Evolutionary conservation across 2,797 vertebrate species (phyloP).

Genomic region (Moxostoma hubbsi): DNA sequence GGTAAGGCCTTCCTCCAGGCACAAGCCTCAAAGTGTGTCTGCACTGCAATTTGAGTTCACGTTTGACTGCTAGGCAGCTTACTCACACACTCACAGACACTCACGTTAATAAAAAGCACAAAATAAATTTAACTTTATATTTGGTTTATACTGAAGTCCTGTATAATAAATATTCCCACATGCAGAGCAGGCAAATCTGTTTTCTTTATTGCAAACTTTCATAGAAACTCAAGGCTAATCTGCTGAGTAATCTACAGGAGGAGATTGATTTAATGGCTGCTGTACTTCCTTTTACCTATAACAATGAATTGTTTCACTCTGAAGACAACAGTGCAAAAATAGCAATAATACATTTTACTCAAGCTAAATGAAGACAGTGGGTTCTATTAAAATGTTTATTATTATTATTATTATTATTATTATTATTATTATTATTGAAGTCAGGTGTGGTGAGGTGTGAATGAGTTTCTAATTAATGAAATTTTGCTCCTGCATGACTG

Average conservation of each 20-base stretch:
- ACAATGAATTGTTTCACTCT: conserved; percentile 19
- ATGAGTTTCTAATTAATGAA: too few species aligned
- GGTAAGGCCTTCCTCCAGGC: background rate
- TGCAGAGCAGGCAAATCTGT: background rate
- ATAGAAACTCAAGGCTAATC: conserved; percentile 61
- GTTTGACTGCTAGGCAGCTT: background rate
- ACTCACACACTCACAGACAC: conserved; percentile 12
- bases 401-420: too few species aligned
- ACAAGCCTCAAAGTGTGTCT: background rate
- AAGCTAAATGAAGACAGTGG: background rate
- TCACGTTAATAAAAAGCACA: background rate
- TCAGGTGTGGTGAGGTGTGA: background rate
- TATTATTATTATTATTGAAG: background rate
- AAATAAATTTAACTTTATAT: too few species aligned
- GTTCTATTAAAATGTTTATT: background rate
- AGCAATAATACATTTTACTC: background rate
- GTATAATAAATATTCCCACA: too few species aligned
- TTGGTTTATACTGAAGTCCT: too few species aligned
- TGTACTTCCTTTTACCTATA: conserved; percentile 13
- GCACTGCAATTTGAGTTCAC: background rate
- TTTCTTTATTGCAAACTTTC: conserved; percentile 57
- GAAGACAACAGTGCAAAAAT: background rate
- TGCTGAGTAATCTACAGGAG: conserved; percentile 64
- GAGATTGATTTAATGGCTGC: conserved; percentile 58
- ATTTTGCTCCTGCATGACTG: too few species aligned